phyloP scores from a whole-genome alignment of 2,888 invertebrate genomes.

The Deilephila elpenor region DNA sequence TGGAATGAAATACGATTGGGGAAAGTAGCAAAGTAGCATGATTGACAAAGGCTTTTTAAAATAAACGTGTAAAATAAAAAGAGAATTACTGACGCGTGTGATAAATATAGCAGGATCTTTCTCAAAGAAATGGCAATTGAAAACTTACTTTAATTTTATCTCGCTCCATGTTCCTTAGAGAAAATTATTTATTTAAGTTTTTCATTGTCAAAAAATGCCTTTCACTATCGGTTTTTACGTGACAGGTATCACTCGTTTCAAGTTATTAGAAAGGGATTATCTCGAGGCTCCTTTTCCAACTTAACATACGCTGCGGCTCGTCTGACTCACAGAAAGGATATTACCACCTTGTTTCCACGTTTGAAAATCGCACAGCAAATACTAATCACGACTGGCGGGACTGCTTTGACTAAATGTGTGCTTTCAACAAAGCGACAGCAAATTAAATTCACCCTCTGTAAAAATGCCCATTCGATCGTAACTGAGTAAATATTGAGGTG shows the following conservation, averaged over 20 bases:
- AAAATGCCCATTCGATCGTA: neutral
- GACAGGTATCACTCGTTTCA: neutral
- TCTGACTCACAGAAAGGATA: neutral
- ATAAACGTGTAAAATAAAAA: no score
- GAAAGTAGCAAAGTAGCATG: no score
- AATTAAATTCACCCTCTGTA: neutral
- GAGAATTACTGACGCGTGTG: no score
- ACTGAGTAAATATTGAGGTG: neutral
- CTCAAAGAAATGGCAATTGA: no score
- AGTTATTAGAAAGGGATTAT: neutral
- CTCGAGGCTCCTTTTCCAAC: neutral
- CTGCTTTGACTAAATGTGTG: neutral
- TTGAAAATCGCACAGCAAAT: neutral
- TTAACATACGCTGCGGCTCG: neutral
- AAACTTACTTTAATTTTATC: no score
- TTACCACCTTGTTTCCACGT: neutral
- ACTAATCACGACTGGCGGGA: neutral
- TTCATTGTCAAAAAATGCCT: neutral
- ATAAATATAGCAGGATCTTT: no score
- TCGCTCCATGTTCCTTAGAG: no score
- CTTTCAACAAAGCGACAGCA: neutral
- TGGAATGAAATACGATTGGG: no score
- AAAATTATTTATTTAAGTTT: no score
- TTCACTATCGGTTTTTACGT: neutral
- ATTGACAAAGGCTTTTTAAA: no score